Base-by-base conservation (phyloP, 2,888 invertebrate species). In the Drosophila helvetica region DNA sequence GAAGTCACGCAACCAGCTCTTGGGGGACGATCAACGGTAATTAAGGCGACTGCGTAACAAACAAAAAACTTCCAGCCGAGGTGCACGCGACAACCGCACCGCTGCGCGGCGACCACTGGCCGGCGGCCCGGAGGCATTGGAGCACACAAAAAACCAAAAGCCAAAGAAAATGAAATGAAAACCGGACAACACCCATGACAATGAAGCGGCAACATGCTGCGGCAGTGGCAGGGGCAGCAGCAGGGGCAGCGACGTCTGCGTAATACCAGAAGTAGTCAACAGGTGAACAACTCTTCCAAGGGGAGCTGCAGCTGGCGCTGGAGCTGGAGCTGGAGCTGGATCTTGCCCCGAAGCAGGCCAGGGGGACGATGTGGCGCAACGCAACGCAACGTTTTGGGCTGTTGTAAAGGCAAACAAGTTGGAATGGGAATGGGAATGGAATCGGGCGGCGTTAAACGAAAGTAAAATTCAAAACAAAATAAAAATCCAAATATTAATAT, bases 261-360 rank as follows among this genome's bases (percentile, higher is more conserved):
- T 85, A 84, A 84, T 84, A 84, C 84, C 84, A 84, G 84, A 84
- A 87, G 84, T 85, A 73, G 76, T 82, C 84, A 84, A 82, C 87
- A 77, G 87, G 78, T 82, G 76, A 84, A 73, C 83, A 87, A 72
- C 84, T 86, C 84, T 86, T 78, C 22, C 52, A 69, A 33, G 67
- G 68, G 48, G 53, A 45, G 33, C 10, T 3, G 30, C 10, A 52
- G 43, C 15, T 56, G 66, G 54, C 54, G 68, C 61, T 69, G 65
- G 9, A 17, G 17, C 61, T n/a, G n/a, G n/a, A 52, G 43, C 15
- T 56, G 66, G 54, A 56, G 68, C 61, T 69, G 65, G 9, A 17
- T 15, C 61, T n/a, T 19, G 54, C 15, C 33, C 18, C 9, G 33
- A 66, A 54, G 50, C 53, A 54, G 58, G 67, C 57, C 51, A 54